Conservation (phyloP, 2,113 vertebrate genomes). For the Acrocephalus kingi region DNA sequence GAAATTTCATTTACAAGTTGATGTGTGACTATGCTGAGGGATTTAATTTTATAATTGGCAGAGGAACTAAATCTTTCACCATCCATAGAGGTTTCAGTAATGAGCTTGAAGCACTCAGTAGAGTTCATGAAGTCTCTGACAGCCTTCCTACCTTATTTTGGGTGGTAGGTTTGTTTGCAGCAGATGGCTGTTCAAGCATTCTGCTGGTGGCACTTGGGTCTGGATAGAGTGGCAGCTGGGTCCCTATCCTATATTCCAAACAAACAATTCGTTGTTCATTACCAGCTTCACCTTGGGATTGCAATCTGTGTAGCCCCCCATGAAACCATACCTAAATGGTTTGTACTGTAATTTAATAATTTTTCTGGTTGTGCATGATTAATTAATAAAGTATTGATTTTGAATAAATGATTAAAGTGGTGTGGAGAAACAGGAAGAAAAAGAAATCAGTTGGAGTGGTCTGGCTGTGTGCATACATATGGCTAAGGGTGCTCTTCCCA, state of each 20-base stretch:
- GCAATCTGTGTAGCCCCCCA: neutral
- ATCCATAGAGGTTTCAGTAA: neutral
- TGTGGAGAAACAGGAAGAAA: neutral
- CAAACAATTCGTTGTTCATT: neutral
- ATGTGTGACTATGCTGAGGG: neutral
- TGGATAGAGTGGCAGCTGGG: neutral
- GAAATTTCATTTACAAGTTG: neutral
- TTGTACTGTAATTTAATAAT: neutral
- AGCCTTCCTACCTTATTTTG: neutral
- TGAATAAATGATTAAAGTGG: neutral
- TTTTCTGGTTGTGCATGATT: neutral
- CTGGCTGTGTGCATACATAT: neutral
- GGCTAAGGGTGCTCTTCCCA: neutral
- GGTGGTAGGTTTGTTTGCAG: neutral
- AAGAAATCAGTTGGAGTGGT: neutral
- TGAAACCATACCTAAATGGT: neutral
- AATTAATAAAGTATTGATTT: conserved; percentile 19
- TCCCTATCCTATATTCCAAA: neutral
- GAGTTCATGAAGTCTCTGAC: neutral
- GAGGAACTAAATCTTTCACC: neutral
- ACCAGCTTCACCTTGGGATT: neutral
- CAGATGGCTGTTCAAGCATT: neutral
- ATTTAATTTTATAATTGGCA: neutral
- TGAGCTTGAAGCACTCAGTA: neutral
- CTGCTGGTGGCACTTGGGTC: neutral